Conservation (phyloP, 1,140 invertebrate genomes). For the Episyrphus balteatus region DNA sequence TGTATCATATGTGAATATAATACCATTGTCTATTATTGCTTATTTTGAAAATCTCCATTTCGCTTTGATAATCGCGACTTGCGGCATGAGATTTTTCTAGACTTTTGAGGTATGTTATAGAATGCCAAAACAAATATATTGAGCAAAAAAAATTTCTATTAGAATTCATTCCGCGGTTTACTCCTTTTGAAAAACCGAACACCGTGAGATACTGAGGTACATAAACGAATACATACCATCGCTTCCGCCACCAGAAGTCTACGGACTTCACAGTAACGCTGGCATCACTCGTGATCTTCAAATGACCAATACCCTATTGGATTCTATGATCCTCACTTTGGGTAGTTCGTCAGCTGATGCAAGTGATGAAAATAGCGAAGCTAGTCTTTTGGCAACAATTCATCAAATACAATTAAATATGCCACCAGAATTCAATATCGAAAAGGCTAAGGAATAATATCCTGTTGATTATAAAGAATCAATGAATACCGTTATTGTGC, state of each 20-base stretch:
- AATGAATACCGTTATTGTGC: conserved; percentile 87
- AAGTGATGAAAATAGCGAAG: conserved; percentile 44
- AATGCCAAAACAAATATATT: no score
- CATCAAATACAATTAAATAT: conserved; percentile 65
- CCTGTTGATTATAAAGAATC: conserved; percentile 79
- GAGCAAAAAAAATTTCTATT: no score
- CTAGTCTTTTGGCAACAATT: conserved; percentile 48
- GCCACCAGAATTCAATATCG: conserved; percentile 63
- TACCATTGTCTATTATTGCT: no score
- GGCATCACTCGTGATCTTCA: conserved; percentile 73
- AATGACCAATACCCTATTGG: conserved; percentile 44
- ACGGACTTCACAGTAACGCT: conserved; percentile 81
- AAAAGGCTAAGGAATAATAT: conserved; percentile 54
- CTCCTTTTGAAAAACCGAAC: conserved; percentile 52
- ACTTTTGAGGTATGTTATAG: no score
- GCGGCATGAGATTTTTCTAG: no score
- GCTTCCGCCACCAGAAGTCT: conserved; percentile 70
- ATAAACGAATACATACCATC: conserved; percentile 50
- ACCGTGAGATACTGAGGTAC: conserved; percentile 57
- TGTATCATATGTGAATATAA: no score
- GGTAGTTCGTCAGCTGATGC: conserved; percentile 39
- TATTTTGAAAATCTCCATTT: no score
- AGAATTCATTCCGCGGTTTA: no score
- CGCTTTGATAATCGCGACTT: no score
- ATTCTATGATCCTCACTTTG: conserved; percentile 47